phyloP scores from a whole-genome alignment of 2,888 invertebrate species.

The Bembecia ichneumoniformis region DNA sequence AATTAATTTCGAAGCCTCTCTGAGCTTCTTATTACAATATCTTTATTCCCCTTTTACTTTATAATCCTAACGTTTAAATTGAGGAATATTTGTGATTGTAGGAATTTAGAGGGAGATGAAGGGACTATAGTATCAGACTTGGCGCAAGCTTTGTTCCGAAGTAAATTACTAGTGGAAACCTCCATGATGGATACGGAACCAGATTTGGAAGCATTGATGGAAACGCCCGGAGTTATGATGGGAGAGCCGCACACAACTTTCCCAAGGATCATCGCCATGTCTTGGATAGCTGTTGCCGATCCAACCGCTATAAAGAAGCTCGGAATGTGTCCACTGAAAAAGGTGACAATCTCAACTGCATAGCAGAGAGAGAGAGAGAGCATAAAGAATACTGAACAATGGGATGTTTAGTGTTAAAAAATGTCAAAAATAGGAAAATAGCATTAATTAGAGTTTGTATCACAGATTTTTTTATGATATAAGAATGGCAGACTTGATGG shows the following conservation, averaged over 20 bases:
- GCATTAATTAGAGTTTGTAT: too few species aligned
- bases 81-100: slow-evolving; percentile 8
- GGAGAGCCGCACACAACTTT: slow-evolving; percentile 53
- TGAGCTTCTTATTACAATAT: too few species aligned
- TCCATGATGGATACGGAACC: slow-evolving; percentile 46
- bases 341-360: slow-evolving; percentile 18
- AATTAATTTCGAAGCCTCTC: too few species aligned
- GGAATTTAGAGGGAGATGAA: slow-evolving; percentile 54
- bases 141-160: slow-evolving; percentile 32
- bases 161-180: slow-evolving; percentile 45
- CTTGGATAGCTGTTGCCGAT: slow-evolving; percentile 49
- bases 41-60: too few species aligned
- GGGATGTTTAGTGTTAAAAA: too few species aligned
- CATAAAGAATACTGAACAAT: too few species aligned
- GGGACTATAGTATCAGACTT: slow-evolving; percentile 34
- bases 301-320: slow-evolving; percentile 32
- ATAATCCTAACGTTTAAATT: too few species aligned
- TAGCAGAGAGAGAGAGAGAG: not conserved
- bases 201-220: slow-evolving; percentile 42
- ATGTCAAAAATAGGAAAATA: too few species aligned
- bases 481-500: too few species aligned
- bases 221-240: slow-evolving; percentile 46
- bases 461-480: too few species aligned
- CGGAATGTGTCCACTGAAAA: slow-evolving; percentile 51
- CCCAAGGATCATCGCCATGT: slow-evolving; percentile 42